Evolutionary conservation across 2,888 invertebrate genomes (phyloP), one percentile per base, ranked within the genome.

Genomic region (Hirtodrosophila trivittata): DNA sequence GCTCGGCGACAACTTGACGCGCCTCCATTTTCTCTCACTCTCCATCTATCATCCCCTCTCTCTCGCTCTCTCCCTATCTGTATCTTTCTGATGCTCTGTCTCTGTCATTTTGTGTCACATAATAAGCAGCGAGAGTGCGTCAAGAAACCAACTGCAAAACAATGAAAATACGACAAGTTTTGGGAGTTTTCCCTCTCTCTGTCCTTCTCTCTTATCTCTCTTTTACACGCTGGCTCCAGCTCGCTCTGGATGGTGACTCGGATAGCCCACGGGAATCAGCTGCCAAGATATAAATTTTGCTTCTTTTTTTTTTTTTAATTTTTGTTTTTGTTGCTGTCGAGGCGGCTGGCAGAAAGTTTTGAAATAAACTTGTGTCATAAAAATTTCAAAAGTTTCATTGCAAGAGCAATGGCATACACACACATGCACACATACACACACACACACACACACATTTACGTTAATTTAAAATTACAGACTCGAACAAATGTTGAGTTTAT

Each of bases 321-420:
- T 28, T 50, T 32, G 38, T 47, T 64, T 33, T 41, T 38, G 8
- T 21, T 43, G 42, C 56, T 64, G 60, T 14, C 65, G 13, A 57
- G 41, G 60, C 73, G 78, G 75, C 78, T 73, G 73, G 75, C 35
- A 58, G 39, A 80, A 85, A 83, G 75, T 78, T 83, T 75, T 66
- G 76, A 77, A 80, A 75, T 76, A 75, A 85, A 77, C 77, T 85
- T 84, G 76, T 67, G 72, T 86, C 83, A 83, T 83, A 85, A 77
- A 78, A 85, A 71, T 77, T 70, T 75, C 64, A 77, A 83, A 83
- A 80, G 62, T 77, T 78, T 75, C 70, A 60, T 66, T 57, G 65
- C 65, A 56, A 56, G 18, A 52, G 45, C 41, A 69, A 56, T 39
- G 32, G 8, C 49, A 50, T 38, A 47, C 39, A 57, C 56, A 42